These are phyloP conservation scores for Magallana ariakensis DNA, from an alignment of 1,140 invertebrate species.

Conservation along the genomic window DNA sequence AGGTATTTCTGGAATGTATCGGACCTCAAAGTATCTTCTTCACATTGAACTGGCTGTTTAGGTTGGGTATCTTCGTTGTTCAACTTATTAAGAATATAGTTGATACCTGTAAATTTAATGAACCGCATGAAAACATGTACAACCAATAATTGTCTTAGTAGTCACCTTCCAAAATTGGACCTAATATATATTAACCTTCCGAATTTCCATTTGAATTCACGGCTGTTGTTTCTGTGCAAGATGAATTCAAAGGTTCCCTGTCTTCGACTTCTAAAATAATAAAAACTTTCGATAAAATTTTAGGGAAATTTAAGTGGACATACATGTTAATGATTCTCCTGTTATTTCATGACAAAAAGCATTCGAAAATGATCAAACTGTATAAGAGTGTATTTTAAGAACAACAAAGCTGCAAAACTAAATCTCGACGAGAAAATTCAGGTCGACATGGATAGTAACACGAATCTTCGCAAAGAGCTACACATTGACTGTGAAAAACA, in stretches of 20 bases:
- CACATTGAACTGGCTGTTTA: conserved; percentile 6
- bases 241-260: background rate
- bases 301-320: background rate
- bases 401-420: background rate
- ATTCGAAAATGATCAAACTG: too few species aligned
- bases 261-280: background rate
- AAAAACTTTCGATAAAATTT: background rate
- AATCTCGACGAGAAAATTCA: too few species aligned
- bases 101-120: background rate
- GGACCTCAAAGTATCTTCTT: background rate
- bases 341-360: too few species aligned
- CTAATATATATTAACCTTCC: background rate
- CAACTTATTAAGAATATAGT: background rate
- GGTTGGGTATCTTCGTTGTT: background rate
- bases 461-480: too few species aligned
- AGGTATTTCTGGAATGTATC: background rate
- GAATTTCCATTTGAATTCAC: background rate
- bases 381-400: background rate
- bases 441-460: too few species aligned
- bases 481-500: too few species aligned
- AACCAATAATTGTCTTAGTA: too few species aligned
- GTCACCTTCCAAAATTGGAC: too few species aligned
- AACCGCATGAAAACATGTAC: too few species aligned
- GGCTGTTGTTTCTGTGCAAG: background rate
- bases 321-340: too few species aligned